A percentile compares a stretch with the other conserved stretches of the same genome.
Evolutionary conservation across 1,140 invertebrate species (phyloP).

Genomic region (Pinna nobilis): DNA sequence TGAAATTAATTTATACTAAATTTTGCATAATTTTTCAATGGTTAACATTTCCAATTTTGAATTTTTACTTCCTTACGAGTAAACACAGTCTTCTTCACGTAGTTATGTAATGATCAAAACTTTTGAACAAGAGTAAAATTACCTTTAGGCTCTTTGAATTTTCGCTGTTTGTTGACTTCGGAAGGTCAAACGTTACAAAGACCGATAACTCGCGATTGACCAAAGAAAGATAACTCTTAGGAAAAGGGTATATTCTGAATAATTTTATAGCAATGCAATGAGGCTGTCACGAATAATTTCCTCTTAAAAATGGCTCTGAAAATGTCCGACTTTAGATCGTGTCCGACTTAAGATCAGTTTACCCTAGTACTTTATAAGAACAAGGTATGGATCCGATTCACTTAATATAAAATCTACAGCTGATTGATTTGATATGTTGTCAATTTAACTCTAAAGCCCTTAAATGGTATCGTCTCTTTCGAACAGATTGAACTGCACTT

Average conservation of each 20-base stretch:
- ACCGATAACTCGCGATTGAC: neutral
- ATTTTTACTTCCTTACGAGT: neutral
- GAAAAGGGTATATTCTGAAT: neutral
- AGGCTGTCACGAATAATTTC: neutral
- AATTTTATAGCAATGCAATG: neutral
- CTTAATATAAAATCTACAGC: too few relatives aligned
- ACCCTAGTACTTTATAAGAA: too few relatives aligned
- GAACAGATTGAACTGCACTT: too few relatives aligned
- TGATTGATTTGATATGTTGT: too few relatives aligned
- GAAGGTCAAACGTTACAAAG: neutral
- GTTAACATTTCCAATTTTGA: neutral
- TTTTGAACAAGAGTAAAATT: constrained; percentile 1
- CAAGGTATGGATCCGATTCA: too few relatives aligned
- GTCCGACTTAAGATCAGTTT: constrained; percentile 9
- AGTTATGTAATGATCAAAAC: neutral
- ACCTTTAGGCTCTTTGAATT: neutral
- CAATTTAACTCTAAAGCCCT: too few relatives aligned
- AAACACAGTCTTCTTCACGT: neutral
- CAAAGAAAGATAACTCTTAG: constrained; percentile 6
- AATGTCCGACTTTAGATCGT: constrained; percentile 15
- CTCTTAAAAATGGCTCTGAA: neutral
- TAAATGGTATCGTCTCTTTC: too few relatives aligned
- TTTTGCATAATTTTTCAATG: neutral
- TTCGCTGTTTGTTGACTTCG: neutral
- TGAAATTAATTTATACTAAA: neutral